Evolutionary conservation across 1,140 invertebrate species (phyloP), one percentile per base, ranked within the genome.

Genomic region (Camponotus vicinus): DNA sequence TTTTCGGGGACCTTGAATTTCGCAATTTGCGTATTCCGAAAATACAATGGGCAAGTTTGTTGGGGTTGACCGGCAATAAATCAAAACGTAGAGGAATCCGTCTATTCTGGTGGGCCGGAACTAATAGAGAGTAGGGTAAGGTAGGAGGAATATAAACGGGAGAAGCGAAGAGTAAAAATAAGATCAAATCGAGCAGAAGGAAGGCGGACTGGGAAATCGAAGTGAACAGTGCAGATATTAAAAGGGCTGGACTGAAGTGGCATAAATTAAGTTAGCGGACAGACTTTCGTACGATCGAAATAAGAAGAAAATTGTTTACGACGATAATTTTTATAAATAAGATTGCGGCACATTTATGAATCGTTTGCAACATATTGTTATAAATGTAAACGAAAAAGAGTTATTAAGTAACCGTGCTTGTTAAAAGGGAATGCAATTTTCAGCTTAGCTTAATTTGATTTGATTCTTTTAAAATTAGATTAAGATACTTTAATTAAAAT

Each of bases 11-110:
- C 94, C 95, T 94, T 94, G 94, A 92, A 93, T 93, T 89, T 92
- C 82, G 90, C 85, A 94, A 94, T 95, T 95, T 94, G 92, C 92
- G 91, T 94, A 92, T 92, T 92, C 86, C 63, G 27, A 77, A 27
- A 59, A 63, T 77, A 85, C 86, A 77, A 82, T 90, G 70, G 91
- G 69, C 91, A 92, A 93, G 93, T 93, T 92, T 93, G 88, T 94
- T 93, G 87, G 32, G 73, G 89, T 88, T 92, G 70, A 37, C 89
- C 83, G 89, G 92, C 88, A 90, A 92, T 95, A 95, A 95, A 95
- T 95, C 95, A 94, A 87, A 87, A 78, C 61, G 82, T 86, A 66
- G 67, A 83, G 67, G 63, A 78, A 88, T 88, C 59, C 70, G 80
- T 73, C 63, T 69, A 57, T 61, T 64, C 52, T 75, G 34, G 55